Base-by-base conservation (phyloP, 2,888 invertebrate species). In the Drymonia ruficornis region DNA sequence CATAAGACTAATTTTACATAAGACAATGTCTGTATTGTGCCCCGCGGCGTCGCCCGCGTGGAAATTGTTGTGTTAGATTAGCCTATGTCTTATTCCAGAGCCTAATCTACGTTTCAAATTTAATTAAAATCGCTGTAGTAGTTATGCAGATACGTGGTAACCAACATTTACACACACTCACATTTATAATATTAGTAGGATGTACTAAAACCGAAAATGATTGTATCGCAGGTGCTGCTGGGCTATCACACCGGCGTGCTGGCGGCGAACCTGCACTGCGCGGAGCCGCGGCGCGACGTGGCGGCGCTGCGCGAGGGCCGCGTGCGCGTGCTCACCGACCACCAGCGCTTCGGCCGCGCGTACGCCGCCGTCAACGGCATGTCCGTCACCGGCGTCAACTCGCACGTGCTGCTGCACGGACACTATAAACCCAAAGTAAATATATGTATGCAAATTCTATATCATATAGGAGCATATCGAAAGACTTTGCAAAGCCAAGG, bases 231-330 rank as follows among this genome's bases (percentile, higher is more conserved):
- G 90, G 86, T 90, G 0, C 54, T 89, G 11, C 89, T 97, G 43
- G 94, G 95, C 0, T 96, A 96, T 89, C 95, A 96, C 70, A 91
- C 88, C 13, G 95, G 95, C 1, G 65, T 86, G 11, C 89, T 97
- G 49, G 96, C 97, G 0, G 95, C 94, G 0, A 97, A 97, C 82
- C 85, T 97, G 15, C 94, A 97, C 78, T 96, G 90, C 76, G 85
- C 91, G 0, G 84, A 76, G 0, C 95, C 96, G 0, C 87, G 93
- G 3, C 80, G 87, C 28, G 93, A 93, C 45, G 67, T 94, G 0
- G 82, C 83, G 19, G 93, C 93, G 23, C 69, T 95, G 12, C 83
- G 84, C 3, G 93, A 94, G 1, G 94, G 94, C 0, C 84, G 91
- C 43, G 82, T 94, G 40, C 72, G 89, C 70, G 91, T 96, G 8